Percentiles rank a stretch among this genome's conserved stretches.
Conservation (phyloP, 2,888 invertebrate species). For the Anodontia alba region DNA sequence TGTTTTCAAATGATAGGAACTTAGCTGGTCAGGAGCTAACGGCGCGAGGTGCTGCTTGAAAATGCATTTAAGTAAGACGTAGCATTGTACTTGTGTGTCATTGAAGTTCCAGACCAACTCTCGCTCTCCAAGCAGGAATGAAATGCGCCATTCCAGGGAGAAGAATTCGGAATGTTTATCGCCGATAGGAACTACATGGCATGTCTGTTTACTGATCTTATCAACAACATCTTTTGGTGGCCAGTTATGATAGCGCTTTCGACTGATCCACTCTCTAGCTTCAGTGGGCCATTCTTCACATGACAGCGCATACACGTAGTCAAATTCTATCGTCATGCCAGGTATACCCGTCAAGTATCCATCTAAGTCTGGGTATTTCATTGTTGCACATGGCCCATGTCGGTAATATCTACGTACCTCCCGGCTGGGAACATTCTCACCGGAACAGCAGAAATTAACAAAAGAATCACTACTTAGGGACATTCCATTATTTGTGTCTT, state of each 20-base stretch:
- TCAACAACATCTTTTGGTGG: background rate
- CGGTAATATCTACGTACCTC: background rate
- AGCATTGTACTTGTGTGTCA: constrained; percentile 20
- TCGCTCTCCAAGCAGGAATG: too few relatives aligned
- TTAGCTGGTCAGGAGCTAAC: constrained; percentile 21
- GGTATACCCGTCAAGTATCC: background rate
- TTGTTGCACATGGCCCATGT: constrained; percentile 17
- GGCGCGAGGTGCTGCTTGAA: constrained; percentile 5
- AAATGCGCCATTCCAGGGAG: too few relatives aligned
- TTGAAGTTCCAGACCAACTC: constrained; percentile 11
- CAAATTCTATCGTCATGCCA: background rate
- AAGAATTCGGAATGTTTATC: too few relatives aligned
- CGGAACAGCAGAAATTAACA: background rate
- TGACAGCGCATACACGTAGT: constrained; percentile 13
- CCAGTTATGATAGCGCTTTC: too few relatives aligned
- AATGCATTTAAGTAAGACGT: constrained; percentile 7
- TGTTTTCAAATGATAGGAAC: constrained; percentile 34
- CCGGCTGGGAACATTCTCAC: background rate
- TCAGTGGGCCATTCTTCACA: constrained; percentile 23
- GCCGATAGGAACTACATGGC: too few relatives aligned
- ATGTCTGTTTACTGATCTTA: too few relatives aligned
- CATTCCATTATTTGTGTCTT: background rate
- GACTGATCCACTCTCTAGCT: too few relatives aligned
- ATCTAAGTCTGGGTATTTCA: background rate
- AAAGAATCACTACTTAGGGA: constrained; percentile 21